Evolutionary conservation across 2,797 vertebrate genomes (phyloP), one percentile per base, ranked within the genome.

Genomic region (Acrocephalus scirpaceus): DNA sequence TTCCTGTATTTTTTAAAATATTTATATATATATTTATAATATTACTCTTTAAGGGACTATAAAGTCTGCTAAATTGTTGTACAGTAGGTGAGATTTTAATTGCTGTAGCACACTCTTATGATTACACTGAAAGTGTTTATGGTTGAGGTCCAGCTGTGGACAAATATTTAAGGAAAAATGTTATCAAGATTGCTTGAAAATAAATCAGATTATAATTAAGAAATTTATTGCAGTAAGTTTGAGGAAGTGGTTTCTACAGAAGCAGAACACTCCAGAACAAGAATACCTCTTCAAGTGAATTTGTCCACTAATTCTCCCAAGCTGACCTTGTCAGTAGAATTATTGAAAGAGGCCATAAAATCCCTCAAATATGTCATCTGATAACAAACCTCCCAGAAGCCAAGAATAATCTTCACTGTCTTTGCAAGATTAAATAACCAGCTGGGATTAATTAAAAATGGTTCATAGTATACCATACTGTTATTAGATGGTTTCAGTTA

Each of bases 331-430:
- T 95, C 93, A 84, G 65, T 65, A 76, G 69, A 92, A 91, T 86
- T 95, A 95, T 51, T 92, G 86, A 97, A 95, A 73, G 83, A 91
- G 42, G 79, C 83, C 45, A 30, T 93, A 93, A 90, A 95, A 77
- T 88, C 70, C 54, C 32, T 93, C 86, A 95, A 56, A 91, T 78
- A 74, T 21, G 17, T 92, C 92, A 82, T 65, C 56, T 78, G 92
- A 94, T 82, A 96, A 82, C 45, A 92, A 93, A 65, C 34, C 40
- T 92, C 45, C 38, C 73, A 92, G 89, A 94, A 88, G 73, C 32
- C 71, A 61, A 27, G 53, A 95, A 73, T 80, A 93, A 67, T 93
- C 26, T 84, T 92, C 40, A 51, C 53, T 85, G 61, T 88, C 60
- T 91, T 88, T 84, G 29, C 64, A 26, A 94, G 56, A 90, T 93